Evolutionary conservation across 2,888 invertebrate species (phyloP), one percentile per base, ranked within the genome.

Genomic region (Mythimna lalbum): DNA sequence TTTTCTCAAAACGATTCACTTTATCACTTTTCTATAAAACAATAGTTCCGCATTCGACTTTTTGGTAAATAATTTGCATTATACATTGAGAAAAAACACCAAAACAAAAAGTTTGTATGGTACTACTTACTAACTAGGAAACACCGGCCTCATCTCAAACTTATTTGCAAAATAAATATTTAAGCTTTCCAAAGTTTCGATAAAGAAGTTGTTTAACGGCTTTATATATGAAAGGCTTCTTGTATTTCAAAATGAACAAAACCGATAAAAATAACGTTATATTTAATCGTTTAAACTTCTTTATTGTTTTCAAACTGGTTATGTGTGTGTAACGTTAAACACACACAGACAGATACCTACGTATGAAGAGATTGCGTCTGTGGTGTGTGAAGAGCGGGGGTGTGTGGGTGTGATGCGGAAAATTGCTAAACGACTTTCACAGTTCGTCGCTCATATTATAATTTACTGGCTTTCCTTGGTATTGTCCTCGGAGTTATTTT

Each of bases 391-490:
- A 36, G 56, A 12, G 36, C 6, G 14, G 3, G 56, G 14, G 14
- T 36, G 69, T 63, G 74, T 63, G 61, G 9, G 64, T 68, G 17
- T 49, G n/a, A 49, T 50, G 64, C 27, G 74, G 56, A 59, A 78
- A 64, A 68, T 71, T 74, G 50, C 36, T 60, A 9, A 31, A 65
- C 55, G 57, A 68, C 10, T 68, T 81, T 73, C 33, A 57, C 69
- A 69, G 50, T 72, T 64, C 59, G 31, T 53, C 64, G 52, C 61
- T 1, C 33, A 43, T 63, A 43, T 73, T 63, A 49, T 68, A 64
- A 64, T 73, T 33, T 53, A 61, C 33, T 49, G 31, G 21, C 23
- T 52, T 49, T 12, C 53, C 14, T 31, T 55, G 31, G 31, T 74
- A 31, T 27, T 39, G n/a, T 64, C 33, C 12, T 65, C 36, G 33